These are phyloP conservation scores for Bucorvus abyssinicus DNA, from an alignment of 2,797 vertebrate genomes.

Conservation along the genomic window DNA sequence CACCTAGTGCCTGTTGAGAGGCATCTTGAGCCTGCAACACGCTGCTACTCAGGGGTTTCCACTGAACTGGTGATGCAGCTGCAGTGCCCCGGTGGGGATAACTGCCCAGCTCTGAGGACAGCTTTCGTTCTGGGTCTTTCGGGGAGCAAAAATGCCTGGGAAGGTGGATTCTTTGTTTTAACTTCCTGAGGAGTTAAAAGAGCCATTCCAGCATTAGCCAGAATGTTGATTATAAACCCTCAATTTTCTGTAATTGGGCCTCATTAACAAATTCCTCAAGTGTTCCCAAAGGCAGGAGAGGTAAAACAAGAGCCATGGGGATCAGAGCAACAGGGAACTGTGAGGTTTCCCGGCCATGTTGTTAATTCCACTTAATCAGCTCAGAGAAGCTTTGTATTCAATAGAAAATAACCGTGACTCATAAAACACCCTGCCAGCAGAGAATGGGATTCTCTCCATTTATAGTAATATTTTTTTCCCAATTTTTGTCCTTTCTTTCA, in stretches of 20 bases:
- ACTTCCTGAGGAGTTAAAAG: constrained; percentile 8
- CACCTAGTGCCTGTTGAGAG: not conserved
- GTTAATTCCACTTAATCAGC: constrained; percentile 75
- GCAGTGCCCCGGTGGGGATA: not conserved
- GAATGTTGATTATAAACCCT: constrained; percentile 62
- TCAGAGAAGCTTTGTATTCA: constrained; percentile 57
- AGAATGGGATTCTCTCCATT: constrained; percentile 35
- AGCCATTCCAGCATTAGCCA: constrained; percentile 3
- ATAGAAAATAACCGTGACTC: constrained; percentile 41
- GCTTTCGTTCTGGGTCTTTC: not conserved
- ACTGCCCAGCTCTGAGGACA: not conserved
- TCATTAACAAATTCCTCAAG: constrained; percentile 79
- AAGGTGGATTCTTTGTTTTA: constrained; percentile 20
- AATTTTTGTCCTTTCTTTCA: not conserved
- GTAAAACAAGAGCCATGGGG: constrained; percentile 61
- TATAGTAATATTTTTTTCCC: constrained; percentile 22
- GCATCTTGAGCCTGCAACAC: not conserved
- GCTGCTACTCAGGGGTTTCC: not conserved
- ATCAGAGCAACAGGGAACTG: constrained; percentile 57
- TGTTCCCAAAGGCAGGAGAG: constrained; percentile 56
- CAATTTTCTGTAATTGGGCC: constrained; percentile 69
- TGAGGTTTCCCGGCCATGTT: constrained; percentile 41
- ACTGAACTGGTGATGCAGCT: not conserved
- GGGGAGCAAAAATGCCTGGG: not conserved
- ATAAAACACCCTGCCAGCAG: constrained; percentile 5